phyloP scores from a whole-genome alignment of 2,888 invertebrate genomes.

The Scrobipalpa costella region DNA sequence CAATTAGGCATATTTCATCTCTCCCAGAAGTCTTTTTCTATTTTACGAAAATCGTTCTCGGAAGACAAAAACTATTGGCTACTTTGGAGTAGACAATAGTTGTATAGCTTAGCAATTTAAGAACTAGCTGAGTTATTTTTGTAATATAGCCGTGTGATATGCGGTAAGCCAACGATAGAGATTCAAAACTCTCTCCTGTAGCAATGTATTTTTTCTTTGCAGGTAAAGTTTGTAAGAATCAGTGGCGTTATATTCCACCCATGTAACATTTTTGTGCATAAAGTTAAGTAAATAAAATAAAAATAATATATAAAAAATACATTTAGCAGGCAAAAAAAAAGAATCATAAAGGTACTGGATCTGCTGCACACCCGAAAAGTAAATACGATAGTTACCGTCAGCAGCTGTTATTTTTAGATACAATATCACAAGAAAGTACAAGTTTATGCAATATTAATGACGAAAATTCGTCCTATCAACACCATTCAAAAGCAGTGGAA shows the following conservation, averaged over 20 bases:
- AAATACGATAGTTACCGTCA: constrained; percentile 16
- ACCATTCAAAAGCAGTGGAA: not conserved
- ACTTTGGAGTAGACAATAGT: too few species aligned
- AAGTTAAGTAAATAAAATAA: too few species aligned
- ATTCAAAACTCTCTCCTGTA: constrained; percentile 25
- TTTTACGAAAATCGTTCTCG: constrained; percentile 19
- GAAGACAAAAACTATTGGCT: too few species aligned
- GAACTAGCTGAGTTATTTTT: constrained; percentile 13
- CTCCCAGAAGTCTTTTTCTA: constrained; percentile 21
- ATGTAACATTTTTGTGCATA: too few species aligned
- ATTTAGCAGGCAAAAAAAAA: constrained; percentile 22
- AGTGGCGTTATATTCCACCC: too few species aligned
- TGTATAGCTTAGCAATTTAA: constrained; percentile 21
- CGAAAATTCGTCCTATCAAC: constrained; percentile 9
- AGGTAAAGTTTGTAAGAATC: constrained; percentile 23
- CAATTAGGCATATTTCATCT: constrained; percentile 25
- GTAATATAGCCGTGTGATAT: constrained; percentile 19
- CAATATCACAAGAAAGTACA: not conserved
- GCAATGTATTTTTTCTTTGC: constrained; percentile 23
- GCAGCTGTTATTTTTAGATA: not conserved
- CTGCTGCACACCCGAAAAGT: constrained; percentile 22
- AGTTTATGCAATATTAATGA: constrained; percentile 12
- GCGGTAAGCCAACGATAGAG: constrained; percentile 27
- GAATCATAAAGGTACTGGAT: constrained; percentile 20
- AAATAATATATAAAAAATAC: constrained; percentile 23